Evolutionary conservation across 2,113 vertebrate genomes (phyloP).

Genomic region (Triplophysa rosa): DNA sequence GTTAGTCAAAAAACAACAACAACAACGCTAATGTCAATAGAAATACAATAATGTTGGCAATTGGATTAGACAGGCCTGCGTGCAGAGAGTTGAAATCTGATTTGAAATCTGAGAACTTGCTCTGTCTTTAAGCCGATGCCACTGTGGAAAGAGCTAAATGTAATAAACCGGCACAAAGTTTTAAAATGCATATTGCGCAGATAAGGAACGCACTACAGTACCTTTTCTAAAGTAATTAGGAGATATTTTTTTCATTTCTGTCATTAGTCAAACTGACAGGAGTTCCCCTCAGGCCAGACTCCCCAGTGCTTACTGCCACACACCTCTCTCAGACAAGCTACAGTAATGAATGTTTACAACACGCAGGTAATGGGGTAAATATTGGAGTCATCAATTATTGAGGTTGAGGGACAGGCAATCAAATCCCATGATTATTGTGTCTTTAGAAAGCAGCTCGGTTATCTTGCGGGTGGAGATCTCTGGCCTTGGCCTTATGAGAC

Average conservation of each 20-base stretch:
- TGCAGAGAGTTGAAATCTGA: constrained; percentile 75
- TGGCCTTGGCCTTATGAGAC: not conserved
- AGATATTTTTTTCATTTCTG: constrained; percentile 83
- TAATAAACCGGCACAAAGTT: constrained; percentile 78
- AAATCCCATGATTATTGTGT: constrained; percentile 85
- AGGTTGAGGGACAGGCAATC: constrained; percentile 81
- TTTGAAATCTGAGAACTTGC: constrained; percentile 83
- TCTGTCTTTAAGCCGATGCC: constrained; percentile 74
- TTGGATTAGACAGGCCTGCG: constrained; percentile 72
- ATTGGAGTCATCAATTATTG: constrained; percentile 93
- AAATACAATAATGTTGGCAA: constrained; percentile 79
- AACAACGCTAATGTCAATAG: constrained; percentile 82
- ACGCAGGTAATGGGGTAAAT: constrained; percentile 92
- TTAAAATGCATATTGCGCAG: constrained; percentile 81
- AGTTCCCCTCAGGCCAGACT: constrained; percentile 83
- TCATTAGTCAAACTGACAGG: constrained; percentile 85
- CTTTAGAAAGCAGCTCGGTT: constrained; percentile 62
- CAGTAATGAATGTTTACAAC: constrained; percentile 91
- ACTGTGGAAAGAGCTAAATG: constrained; percentile 66
- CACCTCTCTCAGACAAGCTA: constrained; percentile 79
- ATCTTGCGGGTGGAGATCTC: constrained; percentile 39
- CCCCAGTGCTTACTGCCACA: constrained; percentile 78
- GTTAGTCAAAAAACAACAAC: constrained; percentile 80
- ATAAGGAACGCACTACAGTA: constrained; percentile 75
- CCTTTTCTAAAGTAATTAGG: constrained; percentile 83